phyloP scores from a whole-genome alignment of 1,140 invertebrate species.

The Gonatopus flavifemur region DNA sequence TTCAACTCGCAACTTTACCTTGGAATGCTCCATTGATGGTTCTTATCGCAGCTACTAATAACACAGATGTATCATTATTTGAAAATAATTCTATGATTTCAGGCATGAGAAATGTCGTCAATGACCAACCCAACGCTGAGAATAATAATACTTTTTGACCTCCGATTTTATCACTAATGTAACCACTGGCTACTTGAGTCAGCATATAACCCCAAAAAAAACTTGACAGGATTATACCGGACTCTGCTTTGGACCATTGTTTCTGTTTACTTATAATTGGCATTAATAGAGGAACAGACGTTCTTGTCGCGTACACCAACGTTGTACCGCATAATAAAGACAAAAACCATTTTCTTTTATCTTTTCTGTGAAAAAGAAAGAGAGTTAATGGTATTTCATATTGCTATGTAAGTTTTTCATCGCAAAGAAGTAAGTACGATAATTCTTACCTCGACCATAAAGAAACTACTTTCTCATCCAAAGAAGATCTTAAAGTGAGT shows the following conservation, averaged over 20 bases:
- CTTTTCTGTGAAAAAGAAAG: conserved; percentile 46
- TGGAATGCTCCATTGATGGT: conserved; percentile 71
- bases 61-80: conserved; percentile 61
- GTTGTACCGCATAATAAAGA: conserved; percentile 68
- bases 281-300: conserved; percentile 69
- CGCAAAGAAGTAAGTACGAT: neutral
- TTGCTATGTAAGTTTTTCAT: neutral
- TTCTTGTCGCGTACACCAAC: conserved; percentile 69
- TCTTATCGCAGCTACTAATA: conserved; percentile 64
- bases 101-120: conserved; percentile 70
- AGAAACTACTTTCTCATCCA: conserved; percentile 16
- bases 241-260: conserved; percentile 72
- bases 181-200: conserved; percentile 73
- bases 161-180: conserved; percentile 69
- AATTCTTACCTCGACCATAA: conserved; percentile 23
- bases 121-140: conserved; percentile 68
- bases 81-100: conserved; percentile 64
- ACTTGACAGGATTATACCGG: conserved; percentile 70
- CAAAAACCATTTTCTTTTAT: conserved; percentile 64
- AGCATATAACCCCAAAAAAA: conserved; percentile 80
- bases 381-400: neutral
- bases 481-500: conserved; percentile 4
- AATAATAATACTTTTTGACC: conserved; percentile 69
- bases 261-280: conserved; percentile 68
- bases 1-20: conserved; percentile 49